phyloP scores from a whole-genome alignment of 2,888 invertebrate species.

The Drosophila imparisetae region DNA sequence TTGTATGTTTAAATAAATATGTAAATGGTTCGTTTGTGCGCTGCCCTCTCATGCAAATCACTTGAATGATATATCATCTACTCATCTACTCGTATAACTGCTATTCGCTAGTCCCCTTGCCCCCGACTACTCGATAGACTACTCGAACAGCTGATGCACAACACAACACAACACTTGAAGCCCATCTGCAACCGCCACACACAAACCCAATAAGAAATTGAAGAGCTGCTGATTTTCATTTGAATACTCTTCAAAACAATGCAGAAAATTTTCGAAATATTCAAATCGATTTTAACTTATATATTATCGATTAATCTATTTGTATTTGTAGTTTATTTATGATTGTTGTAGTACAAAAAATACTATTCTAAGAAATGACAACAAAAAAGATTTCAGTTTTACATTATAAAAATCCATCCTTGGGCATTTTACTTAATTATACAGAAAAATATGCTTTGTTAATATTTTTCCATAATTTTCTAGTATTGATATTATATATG shows the following conservation, averaged over 20 bases:
- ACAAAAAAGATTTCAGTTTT: background rate
- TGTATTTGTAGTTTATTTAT: background rate
- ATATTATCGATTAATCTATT: background rate
- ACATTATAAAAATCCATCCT: background rate
- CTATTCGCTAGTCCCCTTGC: background rate
- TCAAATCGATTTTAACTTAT: background rate
- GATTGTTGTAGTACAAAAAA: too few species aligned
- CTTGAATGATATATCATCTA: conserved; percentile 22
- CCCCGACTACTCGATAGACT: conserved; percentile 23
- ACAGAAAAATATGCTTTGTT: background rate
- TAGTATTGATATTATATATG: background rate
- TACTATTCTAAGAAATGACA: background rate
- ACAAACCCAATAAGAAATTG: conserved; percentile 14
- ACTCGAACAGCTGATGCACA: conserved; percentile 57
- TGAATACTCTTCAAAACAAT: conserved; percentile 16
- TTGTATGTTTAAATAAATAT: background rate
- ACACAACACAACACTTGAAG: conserved; percentile 20
- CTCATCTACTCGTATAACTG: conserved; percentile 9
- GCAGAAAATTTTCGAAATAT: background rate
- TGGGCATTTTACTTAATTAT: background rate
- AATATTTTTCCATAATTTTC: background rate
- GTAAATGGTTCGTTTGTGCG: background rate
- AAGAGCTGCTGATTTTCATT: conserved; percentile 42
- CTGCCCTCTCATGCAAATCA: conserved; percentile 42
- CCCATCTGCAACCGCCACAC: background rate